Conservation (phyloP, 2,888 invertebrate species). For the Cantharis rustica region DNA sequence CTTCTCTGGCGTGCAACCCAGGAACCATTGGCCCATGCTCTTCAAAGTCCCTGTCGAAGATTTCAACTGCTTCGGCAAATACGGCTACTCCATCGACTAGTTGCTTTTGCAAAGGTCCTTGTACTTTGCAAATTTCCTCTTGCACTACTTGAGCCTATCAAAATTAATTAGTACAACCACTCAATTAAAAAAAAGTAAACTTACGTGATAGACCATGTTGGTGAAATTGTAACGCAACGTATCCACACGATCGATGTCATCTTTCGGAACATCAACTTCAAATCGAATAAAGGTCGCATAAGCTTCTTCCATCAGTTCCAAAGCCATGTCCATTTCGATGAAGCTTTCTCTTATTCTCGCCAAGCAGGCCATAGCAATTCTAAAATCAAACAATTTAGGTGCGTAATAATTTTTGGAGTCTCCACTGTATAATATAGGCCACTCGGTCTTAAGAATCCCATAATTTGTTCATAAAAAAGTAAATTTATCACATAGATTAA, state of each 20-base stretch:
- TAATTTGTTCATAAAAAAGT: no score
- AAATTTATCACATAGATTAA: no score
- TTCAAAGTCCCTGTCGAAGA: slow-evolving; percentile 75
- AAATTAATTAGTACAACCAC: background rate
- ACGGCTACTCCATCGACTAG: slow-evolving; percentile 71
- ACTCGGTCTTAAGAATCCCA: no score
- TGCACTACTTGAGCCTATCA: slow-evolving; percentile 4
- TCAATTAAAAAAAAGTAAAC: slow-evolving; percentile 36
- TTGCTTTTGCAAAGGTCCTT: slow-evolving; percentile 75
- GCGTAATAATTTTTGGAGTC: no score
- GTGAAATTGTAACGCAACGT: slow-evolving; percentile 77
- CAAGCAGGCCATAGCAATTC: slow-evolving; percentile 80
- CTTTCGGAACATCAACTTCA: slow-evolving; percentile 71
- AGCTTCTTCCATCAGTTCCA: slow-evolving; percentile 79
- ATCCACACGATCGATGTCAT: slow-evolving; percentile 80
- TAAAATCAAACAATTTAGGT: slow-evolving; percentile 35
- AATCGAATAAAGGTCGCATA: slow-evolving; percentile 73
- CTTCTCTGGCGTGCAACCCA: slow-evolving; percentile 82
- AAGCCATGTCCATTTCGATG: slow-evolving; percentile 78
- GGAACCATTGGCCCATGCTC: slow-evolving; percentile 84
- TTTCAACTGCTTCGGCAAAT: slow-evolving; percentile 68
- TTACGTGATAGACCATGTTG: slow-evolving; percentile 74
- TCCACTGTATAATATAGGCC: no score
- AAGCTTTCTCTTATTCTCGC: slow-evolving; percentile 76
- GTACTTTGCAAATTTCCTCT: slow-evolving; percentile 71